Conservation (phyloP, 2,113 vertebrate species). For the Canis aureus region DNA sequence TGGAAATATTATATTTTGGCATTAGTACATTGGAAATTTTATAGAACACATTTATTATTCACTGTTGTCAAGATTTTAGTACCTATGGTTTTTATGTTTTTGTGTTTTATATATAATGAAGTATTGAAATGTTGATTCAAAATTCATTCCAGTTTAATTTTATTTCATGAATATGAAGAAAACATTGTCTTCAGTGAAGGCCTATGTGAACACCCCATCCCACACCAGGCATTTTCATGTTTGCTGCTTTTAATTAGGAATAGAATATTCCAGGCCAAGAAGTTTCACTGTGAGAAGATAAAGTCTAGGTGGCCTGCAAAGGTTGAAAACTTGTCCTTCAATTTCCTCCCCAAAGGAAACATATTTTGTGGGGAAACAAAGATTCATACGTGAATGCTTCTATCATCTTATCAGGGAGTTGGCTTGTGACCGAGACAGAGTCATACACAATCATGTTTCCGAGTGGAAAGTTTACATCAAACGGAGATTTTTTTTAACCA, state of each 20-base stretch:
- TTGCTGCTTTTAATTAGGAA: background rate
- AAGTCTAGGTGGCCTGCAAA: background rate
- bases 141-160: slow-evolving; percentile 62
- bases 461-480: background rate
- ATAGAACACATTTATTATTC: slow-evolving; percentile 50
- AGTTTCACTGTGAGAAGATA: background rate
- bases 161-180: background rate
- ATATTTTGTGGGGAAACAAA: background rate
- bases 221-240: background rate
- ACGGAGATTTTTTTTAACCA: background rate
- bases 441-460: background rate
- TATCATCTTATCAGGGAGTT: background rate
- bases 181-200: slow-evolving; percentile 2
- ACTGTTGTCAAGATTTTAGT: slow-evolving; percentile 41
- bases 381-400: background rate
- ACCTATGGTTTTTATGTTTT: slow-evolving; percentile 16
- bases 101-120: background rate
- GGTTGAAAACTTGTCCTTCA: background rate
- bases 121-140: background rate
- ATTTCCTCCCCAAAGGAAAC: slow-evolving; percentile 1
- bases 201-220: background rate
- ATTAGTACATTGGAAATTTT: background rate
- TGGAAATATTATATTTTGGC: background rate
- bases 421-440: background rate
- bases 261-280: background rate